Evolutionary conservation across 2,888 invertebrate species (phyloP), one percentile per base, ranked within the genome.

Genomic region (Amiota minor): DNA sequence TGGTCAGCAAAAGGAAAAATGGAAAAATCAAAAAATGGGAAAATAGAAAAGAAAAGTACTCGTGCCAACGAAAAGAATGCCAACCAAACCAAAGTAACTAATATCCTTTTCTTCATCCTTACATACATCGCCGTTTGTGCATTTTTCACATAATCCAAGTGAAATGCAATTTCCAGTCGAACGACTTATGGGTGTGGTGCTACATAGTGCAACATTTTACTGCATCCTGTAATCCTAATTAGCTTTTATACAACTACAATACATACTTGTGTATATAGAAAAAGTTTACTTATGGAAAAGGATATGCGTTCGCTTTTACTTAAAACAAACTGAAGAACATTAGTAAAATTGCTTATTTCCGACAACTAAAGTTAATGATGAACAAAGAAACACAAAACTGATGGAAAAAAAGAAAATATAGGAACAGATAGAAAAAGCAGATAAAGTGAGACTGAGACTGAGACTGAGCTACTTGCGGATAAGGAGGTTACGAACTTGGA

Each of bases 161-260:
- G 69, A 72, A 79, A 76, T 80, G 86, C 83, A 79, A 83, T 81
- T 68, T 68, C 67, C n/a, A 47, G 11, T 20, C 23, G 23, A 68
- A 53, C 62, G 62, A 45, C 62, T 62, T 35, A 20, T 16, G 14
- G 65, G 65, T 49, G 65, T 68, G 59, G 18, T 20, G 10, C n/a
- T 59, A 9, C 35, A 35, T 16, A 16, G 50, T 62, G 12, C 62
- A 62, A 45, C 62, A 45, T 62, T 16, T 62, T 35, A 18, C 35
- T 35, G 53, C 67, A 68, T 50, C 53, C 20, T 68, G n/a, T 35
- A 35, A 35, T 35, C 35, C 50, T 68, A 68, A 68, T 68, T 68
- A 68, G 67, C 50, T 68, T 50, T 68, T 53, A 68, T 68, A 18
- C 18, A 45, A n/a, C 11, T 9, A 16, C 18, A 9, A n/a, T 59